Base-by-base conservation (phyloP, 2,888 invertebrate genomes). In the Drosophila seclusa region DNA sequence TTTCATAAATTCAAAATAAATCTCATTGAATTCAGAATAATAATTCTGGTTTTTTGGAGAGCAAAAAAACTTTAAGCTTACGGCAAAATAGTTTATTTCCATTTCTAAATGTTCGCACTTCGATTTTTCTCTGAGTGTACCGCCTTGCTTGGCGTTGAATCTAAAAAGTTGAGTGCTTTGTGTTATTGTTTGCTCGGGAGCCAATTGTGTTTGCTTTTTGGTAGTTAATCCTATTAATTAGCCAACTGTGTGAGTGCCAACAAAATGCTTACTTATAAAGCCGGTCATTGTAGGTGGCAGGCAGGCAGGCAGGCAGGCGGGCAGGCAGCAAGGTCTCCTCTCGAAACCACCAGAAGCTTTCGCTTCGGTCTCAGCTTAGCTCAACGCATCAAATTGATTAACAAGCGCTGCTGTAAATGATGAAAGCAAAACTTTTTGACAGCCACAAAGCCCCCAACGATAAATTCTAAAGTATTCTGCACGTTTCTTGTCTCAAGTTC, bases 181-280 rank as follows among this genome's bases (percentile, higher is more conserved):
- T 87, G 87, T 85, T 87, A 86, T 87, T 87, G 85, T 86, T 86
- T 86, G 75, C 80, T 73, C 68, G 69, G 69, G 68, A 79, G 80
- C 84, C 87, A 86, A 86, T 87, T 88, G 78, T 88, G 88, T 83
- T 88, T 87, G 82, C 84, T 78, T 87, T 88, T 83, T 83, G 82
- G 87, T 83, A 83, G 84, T 82, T 88, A 87, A 88, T 88, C 88
- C 84, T 82, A 87, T 87, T 87, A 87, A 87, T 87, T 87, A 84
- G 83, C 83, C 82, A 76, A 76, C 78, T 78, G 75, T 75, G 75
- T 68, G 78, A 67, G 75, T 69, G 78, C 68, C 74, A 77, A 62
- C 73, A 73, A 73, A 68, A 66, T 50, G 40, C 66, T 50, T 63
- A 54, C 57, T 31, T 49, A 55, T 31, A 71, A 75, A 50, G 67